Evolutionary conservation across 2,888 invertebrate species (phyloP), one percentile per base, ranked within the genome.

Genomic region (Himalopsyche anomala): DNA sequence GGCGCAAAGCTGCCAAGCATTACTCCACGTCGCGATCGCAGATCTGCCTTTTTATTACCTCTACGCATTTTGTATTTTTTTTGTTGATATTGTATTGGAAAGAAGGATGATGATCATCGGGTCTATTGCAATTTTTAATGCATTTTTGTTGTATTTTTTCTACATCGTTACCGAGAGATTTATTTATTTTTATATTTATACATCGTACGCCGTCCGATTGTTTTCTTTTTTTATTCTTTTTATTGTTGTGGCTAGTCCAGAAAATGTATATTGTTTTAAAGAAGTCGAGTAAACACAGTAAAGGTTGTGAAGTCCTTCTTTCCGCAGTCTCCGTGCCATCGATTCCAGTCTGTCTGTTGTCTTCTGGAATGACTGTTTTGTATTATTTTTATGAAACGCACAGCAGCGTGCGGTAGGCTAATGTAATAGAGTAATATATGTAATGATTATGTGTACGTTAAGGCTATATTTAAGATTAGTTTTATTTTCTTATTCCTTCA

Each of bases 281-380:
- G 38, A 56, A 45, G 42, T 54, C 19, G 45, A 69, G 80, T 40
- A 12, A 51, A 80, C 45, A 45, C 6, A 74, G 36, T 4, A 74
- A 74, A 89, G 90, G 93, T 93, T 93, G 93, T 93, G 93, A 92
- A 89, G 90, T 93, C 93, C 93, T 93, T 93, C 93, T 92, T 92
- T 91, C 92, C 92, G 88, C 83, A 88, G 82, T 83, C 84, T 80
- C 74, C 17, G 80, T 42, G 83, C 81, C 82, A 81, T 80, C 40
- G 54, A 80, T 80, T 85, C 85, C 84, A 82, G 84, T 51, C 55
- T 84, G 74, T 82, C 82, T 84, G 82, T 85, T 81, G 83, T 86
- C 83, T 86, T 86, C 85, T 85, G 84, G 87, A 85, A 85, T 85
- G 87, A 87, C 84, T 85, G 87, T 81, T 84, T 83, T 83, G 84